Percentiles rank a stretch among this genome's conserved stretches.
Evolutionary conservation across 2,888 invertebrate species (phyloP).

Genomic region (Tinea trinotella): DNA sequence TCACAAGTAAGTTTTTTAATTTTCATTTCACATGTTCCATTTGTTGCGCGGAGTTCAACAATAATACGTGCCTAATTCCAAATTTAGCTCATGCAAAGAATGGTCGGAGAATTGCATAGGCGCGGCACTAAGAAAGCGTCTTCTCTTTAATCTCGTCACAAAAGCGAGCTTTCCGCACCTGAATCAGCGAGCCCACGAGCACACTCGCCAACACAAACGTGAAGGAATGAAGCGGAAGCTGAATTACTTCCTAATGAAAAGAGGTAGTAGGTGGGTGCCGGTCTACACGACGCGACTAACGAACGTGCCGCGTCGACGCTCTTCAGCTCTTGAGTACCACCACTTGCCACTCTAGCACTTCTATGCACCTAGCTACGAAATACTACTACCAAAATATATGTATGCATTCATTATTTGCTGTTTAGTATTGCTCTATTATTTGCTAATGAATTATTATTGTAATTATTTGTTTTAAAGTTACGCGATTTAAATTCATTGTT

Average conservation of each 20-base stretch:
- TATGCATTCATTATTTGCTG: neutral
- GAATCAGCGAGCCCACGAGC: conserved; percentile 61
- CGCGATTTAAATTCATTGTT: too few relatives aligned
- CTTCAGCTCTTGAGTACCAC: conserved; percentile 22
- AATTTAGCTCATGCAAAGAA: conserved; percentile 52
- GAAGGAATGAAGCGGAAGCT: conserved; percentile 68
- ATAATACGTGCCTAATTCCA: conserved; percentile 33
- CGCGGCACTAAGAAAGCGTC: conserved; percentile 52
- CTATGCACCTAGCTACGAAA: neutral
- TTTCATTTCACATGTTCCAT: neutral
- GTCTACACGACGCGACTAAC: conserved; percentile 43
- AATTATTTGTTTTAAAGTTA: neutral
- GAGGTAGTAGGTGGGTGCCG: conserved; percentile 53
- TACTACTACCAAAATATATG: neutral
- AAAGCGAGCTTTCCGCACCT: conserved; percentile 53
- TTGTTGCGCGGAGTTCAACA: neutral
- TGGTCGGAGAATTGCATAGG: conserved; percentile 28
- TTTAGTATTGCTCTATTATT: too few relatives aligned
- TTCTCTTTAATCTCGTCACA: conserved; percentile 70
- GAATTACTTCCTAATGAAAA: conserved; percentile 73
- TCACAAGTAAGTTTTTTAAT: neutral
- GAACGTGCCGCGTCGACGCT: conserved; percentile 41
- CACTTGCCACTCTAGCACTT: conserved; percentile 34
- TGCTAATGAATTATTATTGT: too few relatives aligned
- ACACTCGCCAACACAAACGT: conserved; percentile 57